A percentile compares a stretch with the other conserved stretches of the same genome.
Conservation (phyloP, 2,888 invertebrate species). For the Gerris lacustris region DNA sequence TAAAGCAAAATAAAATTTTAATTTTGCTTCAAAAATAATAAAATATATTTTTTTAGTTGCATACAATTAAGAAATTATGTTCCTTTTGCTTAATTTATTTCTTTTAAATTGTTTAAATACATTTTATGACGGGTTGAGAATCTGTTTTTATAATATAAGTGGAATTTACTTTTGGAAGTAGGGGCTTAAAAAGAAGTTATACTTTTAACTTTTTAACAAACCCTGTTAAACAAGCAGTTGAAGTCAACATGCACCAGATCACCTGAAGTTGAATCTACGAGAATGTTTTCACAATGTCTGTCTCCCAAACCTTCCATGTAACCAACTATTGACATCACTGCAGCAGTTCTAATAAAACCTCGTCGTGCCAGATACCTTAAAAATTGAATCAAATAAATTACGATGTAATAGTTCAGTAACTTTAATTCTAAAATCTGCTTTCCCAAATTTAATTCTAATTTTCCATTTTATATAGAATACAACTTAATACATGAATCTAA, state of each 20-base stretch:
- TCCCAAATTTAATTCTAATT: background rate
- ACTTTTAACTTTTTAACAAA: slow-evolving; percentile 7
- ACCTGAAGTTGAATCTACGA: slow-evolving; percentile 82
- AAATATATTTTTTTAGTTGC: no score
- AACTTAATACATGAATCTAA: background rate
- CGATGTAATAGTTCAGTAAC: background rate
- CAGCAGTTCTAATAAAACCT: slow-evolving; percentile 80
- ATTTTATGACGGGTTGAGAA: no score
- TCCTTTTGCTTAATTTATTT: no score
- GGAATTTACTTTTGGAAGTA: no score
- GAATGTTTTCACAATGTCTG: slow-evolving; percentile 90
- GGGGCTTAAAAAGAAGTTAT: no score
- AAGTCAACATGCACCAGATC: slow-evolving; percentile 96
- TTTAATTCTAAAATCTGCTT: slow-evolving; percentile 25
- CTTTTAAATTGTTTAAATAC: no score
- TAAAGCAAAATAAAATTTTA: no score
- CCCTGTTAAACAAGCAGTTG: slow-evolving; percentile 86
- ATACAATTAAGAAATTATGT: no score
- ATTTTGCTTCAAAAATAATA: no score
- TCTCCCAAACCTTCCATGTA: slow-evolving; percentile 91
- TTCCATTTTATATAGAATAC: background rate
- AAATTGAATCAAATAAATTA: slow-evolving; percentile 27
- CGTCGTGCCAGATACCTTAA: slow-evolving; percentile 79
- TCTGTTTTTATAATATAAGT: no score
- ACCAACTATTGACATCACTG: slow-evolving; percentile 96